Evolutionary conservation across 2,888 invertebrate genomes (phyloP), one percentile per base, ranked within the genome.

Genomic region (Cephalotes varians): DNA sequence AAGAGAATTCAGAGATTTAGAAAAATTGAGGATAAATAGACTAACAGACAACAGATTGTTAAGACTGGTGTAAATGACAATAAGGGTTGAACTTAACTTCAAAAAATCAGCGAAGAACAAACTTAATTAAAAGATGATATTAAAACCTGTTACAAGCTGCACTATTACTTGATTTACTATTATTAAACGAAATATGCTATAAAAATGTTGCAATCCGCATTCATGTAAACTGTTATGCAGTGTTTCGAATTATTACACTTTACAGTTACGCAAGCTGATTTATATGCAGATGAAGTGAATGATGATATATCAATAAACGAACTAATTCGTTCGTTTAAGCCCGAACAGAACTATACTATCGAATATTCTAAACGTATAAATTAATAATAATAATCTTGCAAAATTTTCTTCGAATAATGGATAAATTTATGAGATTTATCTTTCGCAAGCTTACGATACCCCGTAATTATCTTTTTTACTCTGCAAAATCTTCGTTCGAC

Each of bases 151-250:
- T 60, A 21, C 34, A 37, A 62, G 21, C 21, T 12, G 0, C 10
- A 60, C 10, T 18, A 1, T 62, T 37, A 37, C n/a, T 37, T 34
- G 12, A 37, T 62, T 62, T 62, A n/a, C n/a, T 60, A 54, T 9
- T n/a, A n/a, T 7, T 34, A 21, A 37, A 60, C 5, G n/a, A 34
- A 62, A 62, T 37, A 12, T 40, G 25, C 15, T n/a, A 15, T 51
- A 51, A 58, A 73, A 73, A 31, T 58, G 40, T 12, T 21, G 72
- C 58, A 60, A 58, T 31, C 1, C 37, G 28, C 28, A 34, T 40
- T 25, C 72, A n/a, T 44, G 72, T 28, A 40, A 73, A 28, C 4
- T 58, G n/a, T n/a, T n/a, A n/a, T n/a, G 40, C 25, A 28, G 58
- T n/a, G 25, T 28, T n/a, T 60, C 40, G n/a, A 74, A 25, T 21